A percentile compares a stretch with the other conserved stretches of the same genome.
phyloP scores from a whole-genome alignment of 2,797 vertebrate genomes.

The Myiothlypis chrysogaster region DNA sequence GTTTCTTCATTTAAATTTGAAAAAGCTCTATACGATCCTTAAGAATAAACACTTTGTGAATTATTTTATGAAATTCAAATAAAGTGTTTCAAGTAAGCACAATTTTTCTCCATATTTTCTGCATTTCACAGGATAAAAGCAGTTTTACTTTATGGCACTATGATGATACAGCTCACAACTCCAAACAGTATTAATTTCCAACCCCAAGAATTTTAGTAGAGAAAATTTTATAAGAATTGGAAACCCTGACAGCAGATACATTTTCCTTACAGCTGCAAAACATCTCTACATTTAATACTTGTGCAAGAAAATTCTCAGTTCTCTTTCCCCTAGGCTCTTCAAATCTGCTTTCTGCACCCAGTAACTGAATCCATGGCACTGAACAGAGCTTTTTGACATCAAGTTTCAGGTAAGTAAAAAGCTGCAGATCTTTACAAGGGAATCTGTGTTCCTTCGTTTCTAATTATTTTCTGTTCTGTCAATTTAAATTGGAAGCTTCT shows the following conservation, averaged over 20 bases:
- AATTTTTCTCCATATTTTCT: background rate
- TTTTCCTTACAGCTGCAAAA: background rate
- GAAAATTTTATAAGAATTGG: background rate
- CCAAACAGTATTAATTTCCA: background rate
- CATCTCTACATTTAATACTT: background rate
- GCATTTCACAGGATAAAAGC: background rate
- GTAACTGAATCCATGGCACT: background rate
- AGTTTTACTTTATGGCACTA: background rate
- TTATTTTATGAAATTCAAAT: background rate
- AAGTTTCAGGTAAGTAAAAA: background rate
- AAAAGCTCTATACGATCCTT: background rate
- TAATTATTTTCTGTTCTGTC: background rate
- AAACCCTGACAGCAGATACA: background rate
- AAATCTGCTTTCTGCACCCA: background rate
- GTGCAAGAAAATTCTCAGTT: background rate
- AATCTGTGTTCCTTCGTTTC: background rate
- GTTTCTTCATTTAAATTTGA: background rate
- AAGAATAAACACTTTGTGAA: background rate
- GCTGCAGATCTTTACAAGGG: background rate
- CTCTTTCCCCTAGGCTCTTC: background rate
- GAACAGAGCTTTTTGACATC: background rate
- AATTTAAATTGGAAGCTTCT: background rate
- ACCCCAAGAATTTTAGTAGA: background rate
- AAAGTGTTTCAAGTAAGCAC: background rate
- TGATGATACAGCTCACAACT: background rate